These are phyloP conservation scores for Saguinus midas DNA, from an alignment of 2,113 vertebrate species.

Conservation along the genomic window DNA sequence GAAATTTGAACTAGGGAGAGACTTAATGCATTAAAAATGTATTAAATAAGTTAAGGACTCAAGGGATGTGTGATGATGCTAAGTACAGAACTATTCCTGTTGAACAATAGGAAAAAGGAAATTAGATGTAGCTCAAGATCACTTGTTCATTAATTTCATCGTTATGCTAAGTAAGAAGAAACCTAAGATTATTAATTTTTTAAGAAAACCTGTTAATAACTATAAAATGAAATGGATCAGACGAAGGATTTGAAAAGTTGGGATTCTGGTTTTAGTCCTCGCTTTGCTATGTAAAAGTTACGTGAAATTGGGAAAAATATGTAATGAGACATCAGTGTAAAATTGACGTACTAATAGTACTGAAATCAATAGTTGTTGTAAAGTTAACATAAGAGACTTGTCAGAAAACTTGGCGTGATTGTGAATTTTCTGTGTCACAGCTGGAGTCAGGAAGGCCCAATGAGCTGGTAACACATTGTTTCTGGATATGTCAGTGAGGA, in stretches of 20 bases:
- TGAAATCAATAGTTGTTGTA: neutral
- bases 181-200: neutral
- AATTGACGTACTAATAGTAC: neutral
- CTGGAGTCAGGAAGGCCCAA: neutral
- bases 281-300: neutral
- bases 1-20: neutral
- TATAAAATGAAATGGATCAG: neutral
- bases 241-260: neutral
- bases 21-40: neutral
- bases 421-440: neutral
- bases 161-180: neutral
- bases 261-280: neutral
- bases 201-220: neutral
- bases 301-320: neutral
- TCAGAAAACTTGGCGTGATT: neutral
- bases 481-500: too few species aligned
- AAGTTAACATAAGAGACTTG: neutral
- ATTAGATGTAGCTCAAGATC: neutral
- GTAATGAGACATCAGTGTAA: neutral
- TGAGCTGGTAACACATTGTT: neutral
- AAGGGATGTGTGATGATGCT: neutral
- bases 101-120: constrained; percentile 2
- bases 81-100: neutral
- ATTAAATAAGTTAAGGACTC: constrained; percentile 36
- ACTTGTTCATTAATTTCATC: constrained; percentile 18